Percentiles rank a stretch among this genome's conserved stretches.
Conservation (phyloP, 2,113 vertebrate species). For the Podiceps cristatus region DNA sequence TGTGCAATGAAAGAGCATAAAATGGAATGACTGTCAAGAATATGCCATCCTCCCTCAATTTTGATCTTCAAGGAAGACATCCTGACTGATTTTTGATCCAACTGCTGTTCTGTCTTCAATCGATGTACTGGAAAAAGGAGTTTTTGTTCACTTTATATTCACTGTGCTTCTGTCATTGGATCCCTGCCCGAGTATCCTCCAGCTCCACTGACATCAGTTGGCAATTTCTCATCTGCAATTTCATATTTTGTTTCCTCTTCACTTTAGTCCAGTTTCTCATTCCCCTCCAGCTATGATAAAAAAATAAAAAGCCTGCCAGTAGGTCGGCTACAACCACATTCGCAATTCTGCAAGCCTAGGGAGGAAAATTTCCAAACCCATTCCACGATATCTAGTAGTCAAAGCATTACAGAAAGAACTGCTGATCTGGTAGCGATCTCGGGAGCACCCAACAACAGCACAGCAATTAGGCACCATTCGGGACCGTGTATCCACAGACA, state of each 20-base stretch:
- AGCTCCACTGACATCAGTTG: conserved; percentile 62
- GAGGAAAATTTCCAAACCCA: background rate
- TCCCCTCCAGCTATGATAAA: conserved; percentile 1
- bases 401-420: background rate
- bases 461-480: background rate
- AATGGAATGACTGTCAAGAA: conserved; percentile 65
- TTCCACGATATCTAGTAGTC: background rate
- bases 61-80: conserved; percentile 67
- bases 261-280: background rate
- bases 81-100: conserved; percentile 71
- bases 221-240: conserved; percentile 53
- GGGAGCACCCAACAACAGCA: background rate
- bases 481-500: background rate
- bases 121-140: conserved; percentile 56
- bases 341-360: background rate
- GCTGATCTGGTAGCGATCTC: background rate
- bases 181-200: conserved; percentile 61
- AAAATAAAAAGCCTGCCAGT: background rate
- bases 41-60: conserved; percentile 39
- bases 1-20: conserved; percentile 62
- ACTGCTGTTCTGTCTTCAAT: conserved; percentile 54
- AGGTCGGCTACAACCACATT: background rate
- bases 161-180: conserved; percentile 68
- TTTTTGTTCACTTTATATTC: conserved; percentile 71
- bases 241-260: conserved; percentile 64